Evolutionary conservation across 2,797 vertebrate species (phyloP), one percentile per base, ranked within the genome.

Genomic region (Darevskia nairensis): DNA sequence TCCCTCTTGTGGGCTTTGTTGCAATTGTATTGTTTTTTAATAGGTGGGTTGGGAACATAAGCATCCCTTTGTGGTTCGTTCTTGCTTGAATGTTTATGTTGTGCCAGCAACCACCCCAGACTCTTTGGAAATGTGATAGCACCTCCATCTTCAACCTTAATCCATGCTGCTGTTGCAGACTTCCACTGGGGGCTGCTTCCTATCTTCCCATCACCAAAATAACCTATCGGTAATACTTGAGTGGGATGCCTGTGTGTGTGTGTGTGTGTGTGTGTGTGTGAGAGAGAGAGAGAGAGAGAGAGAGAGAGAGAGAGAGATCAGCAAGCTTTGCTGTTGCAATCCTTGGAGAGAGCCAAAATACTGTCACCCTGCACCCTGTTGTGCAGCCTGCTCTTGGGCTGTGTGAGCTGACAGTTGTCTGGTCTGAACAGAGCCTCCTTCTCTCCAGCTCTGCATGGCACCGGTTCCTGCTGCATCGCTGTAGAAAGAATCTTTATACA

Each of bases 401-500:
- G n/a, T 59, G 39, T 50, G 13, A 72, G 27, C 17, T 0, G 2
- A 2, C 27, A 55, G 44, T 78, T 21, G 41, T 44, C 15, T 69
- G 55, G 72, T 44, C 11, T 75, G 46, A n/a, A 64, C 41, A 23
- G 39, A 32, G 29, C 6, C 11, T 0, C 32, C 66, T 72, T 44
- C 75, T 61, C 23, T 79, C 55, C 55, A n/a, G 27, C 27, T 75
- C 81, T 41, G 27, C 27, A 55, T 72, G 21, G 69, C 32, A 85
- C 90, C 41, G 64, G 85, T 69, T 84, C 88, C 88, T 86, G 84
- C 88, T 87, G 50, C 78, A 94, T 94, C 88, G 93, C 94, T 94
- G 95, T 95, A 95, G 94, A 96, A 92, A 95, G 94, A 93, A 95
- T 93, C 95, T 95, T 96, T 96, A 96, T 95, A 95, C 90, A 85